Evolutionary conservation across 2,113 vertebrate species (phyloP), one percentile per base, ranked within the genome.

Genomic region (Morphnarchus princeps): DNA sequence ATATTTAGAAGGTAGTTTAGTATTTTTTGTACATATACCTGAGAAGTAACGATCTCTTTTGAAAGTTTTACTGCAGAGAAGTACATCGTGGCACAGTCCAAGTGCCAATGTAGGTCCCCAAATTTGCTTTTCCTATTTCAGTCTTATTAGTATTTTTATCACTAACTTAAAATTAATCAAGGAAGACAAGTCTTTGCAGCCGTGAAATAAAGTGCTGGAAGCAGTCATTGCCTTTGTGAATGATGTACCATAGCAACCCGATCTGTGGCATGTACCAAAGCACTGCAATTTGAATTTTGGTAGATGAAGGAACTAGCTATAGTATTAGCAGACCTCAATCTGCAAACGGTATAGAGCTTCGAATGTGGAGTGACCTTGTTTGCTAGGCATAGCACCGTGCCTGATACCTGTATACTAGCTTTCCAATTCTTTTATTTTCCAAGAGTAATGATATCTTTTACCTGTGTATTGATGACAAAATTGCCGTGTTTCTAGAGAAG

Each of bases 121-220:
- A 45, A 91, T 89, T 62, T 85, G 54, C 58, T 87, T 93, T 72
- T 82, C 54, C 32, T 42, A 16, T 85, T 90, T 95, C 91, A 70
- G 38, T 49, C 54, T 57, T 93, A n/a, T 52, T 95, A 76, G 78
- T 85, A 85, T 95, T 96, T 97, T 57, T 49, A 69, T 95, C 84
- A 82, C 57, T 84, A 66, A 31, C 69, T 87, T 72, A 57, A 84
- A 89, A 79, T 80, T 95, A 90, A 94, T 96, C 91, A 91, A 69
- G 84, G 70, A 93, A 94, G 94, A 87, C 91, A 93, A 87, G 87
- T 85, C 70, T 70, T 94, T 87, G 94, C 69, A 97, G 76, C 90
- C 92, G 92, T 85, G 93, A 77, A 95, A 82, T 90, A 55, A 92
- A 87, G 62, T 54, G 74, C 89, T 87, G 70, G 87, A 88, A 89